A percentile compares a stretch with the other conserved stretches of the same genome.
These are phyloP conservation scores for Sebastes trivittatus DNA, from an alignment of 2,797 vertebrate genomes.

Conservation along the genomic window DNA sequence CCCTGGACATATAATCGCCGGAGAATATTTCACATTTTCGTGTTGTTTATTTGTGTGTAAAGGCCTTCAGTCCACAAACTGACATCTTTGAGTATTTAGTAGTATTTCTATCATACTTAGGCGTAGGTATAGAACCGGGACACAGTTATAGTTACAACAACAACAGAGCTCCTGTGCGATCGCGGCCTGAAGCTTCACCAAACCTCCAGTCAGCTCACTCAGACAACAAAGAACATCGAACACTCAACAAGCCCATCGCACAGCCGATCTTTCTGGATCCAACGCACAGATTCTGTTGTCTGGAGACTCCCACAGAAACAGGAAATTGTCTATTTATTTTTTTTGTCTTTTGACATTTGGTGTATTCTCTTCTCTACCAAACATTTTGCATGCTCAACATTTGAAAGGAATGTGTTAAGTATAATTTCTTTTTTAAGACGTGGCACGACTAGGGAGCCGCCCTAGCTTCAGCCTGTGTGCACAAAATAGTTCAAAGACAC, in stretches of 20 bases:
- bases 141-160: not conserved
- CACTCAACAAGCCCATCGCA: not conserved
- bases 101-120: not conserved
- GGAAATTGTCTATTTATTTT: slow-evolving; percentile 26
- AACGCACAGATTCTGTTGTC: slow-evolving; percentile 76
- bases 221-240: slow-evolving; percentile 16
- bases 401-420: slow-evolving; percentile 70
- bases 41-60: too few relatives aligned
- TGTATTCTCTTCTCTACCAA: slow-evolving; percentile 48
- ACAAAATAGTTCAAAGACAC: slow-evolving; percentile 69
- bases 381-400: slow-evolving; percentile 73
- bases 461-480: slow-evolving; percentile 58
- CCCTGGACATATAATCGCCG: too few relatives aligned
- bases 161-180: not conserved
- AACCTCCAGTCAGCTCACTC: not conserved
- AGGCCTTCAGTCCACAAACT: not conserved
- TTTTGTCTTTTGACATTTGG: slow-evolving; percentile 48
- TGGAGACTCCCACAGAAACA: slow-evolving; percentile 68
- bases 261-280: slow-evolving; percentile 41
- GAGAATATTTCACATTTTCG: too few relatives aligned
- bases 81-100: not conserved
- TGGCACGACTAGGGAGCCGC: slow-evolving; percentile 39
- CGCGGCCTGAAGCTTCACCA: not conserved
- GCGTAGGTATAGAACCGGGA: not conserved
- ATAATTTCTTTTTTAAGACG: slow-evolving; percentile 29